These are phyloP conservation scores for Ridgeia piscesae DNA, from an alignment of 1,140 invertebrate species.

Conservation along the genomic window DNA sequence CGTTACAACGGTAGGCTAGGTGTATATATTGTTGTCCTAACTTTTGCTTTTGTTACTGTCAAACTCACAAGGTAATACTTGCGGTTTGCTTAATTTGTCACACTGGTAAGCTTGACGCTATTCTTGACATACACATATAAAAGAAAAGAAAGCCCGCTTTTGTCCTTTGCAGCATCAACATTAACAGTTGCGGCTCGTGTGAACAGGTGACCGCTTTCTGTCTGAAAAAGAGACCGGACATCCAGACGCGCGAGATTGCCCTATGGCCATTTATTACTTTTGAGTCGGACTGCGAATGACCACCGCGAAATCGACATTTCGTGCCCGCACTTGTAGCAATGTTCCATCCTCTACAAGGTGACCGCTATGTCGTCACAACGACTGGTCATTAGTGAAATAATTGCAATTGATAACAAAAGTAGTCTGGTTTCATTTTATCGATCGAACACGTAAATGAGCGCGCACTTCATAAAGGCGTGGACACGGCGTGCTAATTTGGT, in stretches of 20 bases:
- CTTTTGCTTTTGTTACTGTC: too few species aligned
- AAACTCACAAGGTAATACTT: too few species aligned
- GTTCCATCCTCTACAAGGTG: neutral
- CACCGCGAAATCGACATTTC: neutral
- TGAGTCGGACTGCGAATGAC: neutral
- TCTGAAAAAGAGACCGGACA: neutral
- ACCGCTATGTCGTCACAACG: neutral
- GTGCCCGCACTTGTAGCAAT: neutral
- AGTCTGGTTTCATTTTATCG: neutral
- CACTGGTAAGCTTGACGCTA: neutral
- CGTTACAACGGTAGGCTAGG: too few species aligned
- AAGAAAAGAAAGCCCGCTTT: neutral
- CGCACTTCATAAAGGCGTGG: neutral
- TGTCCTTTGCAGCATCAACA: neutral
- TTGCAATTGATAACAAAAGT: neutral
- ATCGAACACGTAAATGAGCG: neutral
- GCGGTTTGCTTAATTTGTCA: too few species aligned
- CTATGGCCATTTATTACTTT: neutral
- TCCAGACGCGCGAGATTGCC: neutral
- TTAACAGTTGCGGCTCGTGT: neutral
- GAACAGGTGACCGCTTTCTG: neutral
- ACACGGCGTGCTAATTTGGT: neutral
- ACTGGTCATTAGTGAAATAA: neutral
- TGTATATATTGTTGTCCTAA: too few species aligned
- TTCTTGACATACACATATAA: neutral